Conservation (phyloP, 2,888 invertebrate genomes). For the Lacanobia oleracea region DNA sequence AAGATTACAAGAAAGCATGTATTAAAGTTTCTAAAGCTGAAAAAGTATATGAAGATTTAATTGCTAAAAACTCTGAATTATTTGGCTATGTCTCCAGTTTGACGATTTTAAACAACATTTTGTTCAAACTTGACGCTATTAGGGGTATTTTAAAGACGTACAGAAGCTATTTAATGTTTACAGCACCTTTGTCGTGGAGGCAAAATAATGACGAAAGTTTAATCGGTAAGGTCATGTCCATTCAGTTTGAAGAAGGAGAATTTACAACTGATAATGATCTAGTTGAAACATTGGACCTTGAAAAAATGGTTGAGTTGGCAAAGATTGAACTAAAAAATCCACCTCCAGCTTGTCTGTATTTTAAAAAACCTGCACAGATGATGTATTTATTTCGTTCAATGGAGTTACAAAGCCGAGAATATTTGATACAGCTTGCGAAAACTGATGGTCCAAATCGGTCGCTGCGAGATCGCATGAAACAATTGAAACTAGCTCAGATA, state of each 20-base stretch:
- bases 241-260: slow-evolving; percentile 82
- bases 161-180: slow-evolving; percentile 83
- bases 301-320: slow-evolving; percentile 83
- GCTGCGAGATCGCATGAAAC: slow-evolving; percentile 80
- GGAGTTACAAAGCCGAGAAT: slow-evolving; percentile 88
- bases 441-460: slow-evolving; percentile 80
- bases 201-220: slow-evolving; percentile 83
- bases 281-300: slow-evolving; percentile 83
- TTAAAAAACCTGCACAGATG: slow-evolving; percentile 82
- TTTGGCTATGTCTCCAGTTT: slow-evolving; percentile 79
- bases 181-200: slow-evolving; percentile 86
- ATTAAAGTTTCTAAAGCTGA: slow-evolving; percentile 79
- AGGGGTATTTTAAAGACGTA: slow-evolving; percentile 83
- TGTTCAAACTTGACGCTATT: slow-evolving; percentile 86
- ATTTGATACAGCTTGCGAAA: slow-evolving; percentile 83
- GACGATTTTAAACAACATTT: slow-evolving; percentile 82
- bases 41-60: slow-evolving; percentile 78
- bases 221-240: slow-evolving; percentile 77
- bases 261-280: slow-evolving; percentile 85
- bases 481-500: slow-evolving; percentile 79
- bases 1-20: slow-evolving; percentile 87
- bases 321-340: slow-evolving; percentile 80
- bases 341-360: slow-evolving; percentile 77
- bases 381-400: slow-evolving; percentile 84
- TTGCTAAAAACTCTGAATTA: slow-evolving; percentile 81